Evolutionary conservation across 1,140 invertebrate genomes (phyloP).

Genomic region (Nomia melanderi): DNA sequence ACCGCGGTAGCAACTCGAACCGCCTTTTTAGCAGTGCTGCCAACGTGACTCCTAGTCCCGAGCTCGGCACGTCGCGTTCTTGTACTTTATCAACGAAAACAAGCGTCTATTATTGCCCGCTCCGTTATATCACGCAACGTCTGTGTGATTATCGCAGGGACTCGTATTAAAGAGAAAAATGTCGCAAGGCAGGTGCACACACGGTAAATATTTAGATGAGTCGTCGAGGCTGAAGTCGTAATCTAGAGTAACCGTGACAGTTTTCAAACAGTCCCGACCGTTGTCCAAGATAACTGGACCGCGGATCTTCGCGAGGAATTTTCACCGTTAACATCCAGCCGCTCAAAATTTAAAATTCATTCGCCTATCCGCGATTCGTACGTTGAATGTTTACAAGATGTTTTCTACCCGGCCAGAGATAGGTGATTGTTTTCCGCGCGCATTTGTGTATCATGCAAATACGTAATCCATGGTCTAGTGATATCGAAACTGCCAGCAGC

Average conservation of each 20-base stretch:
- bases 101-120: background rate
- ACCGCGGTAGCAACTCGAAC: too few relatives aligned
- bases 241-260: constrained; percentile 40
- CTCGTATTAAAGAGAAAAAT: constrained; percentile 33
- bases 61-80: background rate
- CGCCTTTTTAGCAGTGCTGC: background rate
- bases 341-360: too few relatives aligned
- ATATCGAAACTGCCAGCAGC: too few relatives aligned
- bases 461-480: too few relatives aligned
- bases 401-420: too few relatives aligned
- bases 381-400: too few relatives aligned
- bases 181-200: constrained; percentile 28
- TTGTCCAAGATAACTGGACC: constrained; percentile 28
- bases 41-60: background rate
- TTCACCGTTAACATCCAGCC: background rate
- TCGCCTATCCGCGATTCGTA: too few relatives aligned
- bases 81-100: background rate
- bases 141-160: background rate
- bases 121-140: background rate
- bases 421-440: too few relatives aligned
- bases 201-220: constrained; percentile 49
- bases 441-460: too few relatives aligned
- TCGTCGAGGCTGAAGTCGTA: constrained; percentile 31
- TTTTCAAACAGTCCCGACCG: constrained; percentile 23
- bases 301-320: background rate